Evolutionary conservation across 2,113 vertebrate species (phyloP).

Genomic region (Ceuthmochares aereus): DNA sequence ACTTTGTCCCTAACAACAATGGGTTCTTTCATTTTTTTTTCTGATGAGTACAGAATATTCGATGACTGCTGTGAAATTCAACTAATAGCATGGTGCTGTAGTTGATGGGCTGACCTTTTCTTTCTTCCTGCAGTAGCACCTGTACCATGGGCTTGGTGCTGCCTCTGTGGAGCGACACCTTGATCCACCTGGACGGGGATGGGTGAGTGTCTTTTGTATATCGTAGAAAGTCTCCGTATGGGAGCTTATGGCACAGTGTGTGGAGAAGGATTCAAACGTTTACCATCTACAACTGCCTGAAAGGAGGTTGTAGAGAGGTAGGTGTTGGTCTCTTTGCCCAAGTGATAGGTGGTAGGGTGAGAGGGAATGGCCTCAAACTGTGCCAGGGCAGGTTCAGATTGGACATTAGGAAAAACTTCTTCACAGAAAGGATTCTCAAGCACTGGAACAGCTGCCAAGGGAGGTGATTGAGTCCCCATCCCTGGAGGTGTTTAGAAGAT

Average conservation of each 20-base stretch:
- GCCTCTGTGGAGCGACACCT: conserved; percentile 96
- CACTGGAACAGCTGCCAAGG: no score
- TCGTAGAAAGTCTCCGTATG: neutral
- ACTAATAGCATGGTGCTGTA: neutral
- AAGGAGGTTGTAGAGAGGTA: no score
- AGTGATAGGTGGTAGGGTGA: no score
- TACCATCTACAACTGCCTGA: no score
- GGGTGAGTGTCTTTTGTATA: conserved; percentile 83
- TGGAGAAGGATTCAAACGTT: neutral
- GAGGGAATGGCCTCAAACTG: no score
- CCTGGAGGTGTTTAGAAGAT: no score
- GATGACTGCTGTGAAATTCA: neutral
- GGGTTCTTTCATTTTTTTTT: neutral
- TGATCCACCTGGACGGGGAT: conserved; percentile 98
- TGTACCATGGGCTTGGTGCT: conserved; percentile 95
- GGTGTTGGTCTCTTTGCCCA: no score
- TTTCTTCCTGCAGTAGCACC: conserved; percentile 78
- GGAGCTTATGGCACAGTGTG: neutral
- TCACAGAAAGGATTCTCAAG: no score
- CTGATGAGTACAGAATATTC: neutral
- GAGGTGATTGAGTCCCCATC: no score
- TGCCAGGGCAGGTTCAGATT: no score
- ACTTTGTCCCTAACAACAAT: neutral
- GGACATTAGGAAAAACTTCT: no score
- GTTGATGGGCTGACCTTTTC: neutral